Evolutionary conservation across 2,797 vertebrate species (phyloP).

Genomic region (Podargus strigoides): DNA sequence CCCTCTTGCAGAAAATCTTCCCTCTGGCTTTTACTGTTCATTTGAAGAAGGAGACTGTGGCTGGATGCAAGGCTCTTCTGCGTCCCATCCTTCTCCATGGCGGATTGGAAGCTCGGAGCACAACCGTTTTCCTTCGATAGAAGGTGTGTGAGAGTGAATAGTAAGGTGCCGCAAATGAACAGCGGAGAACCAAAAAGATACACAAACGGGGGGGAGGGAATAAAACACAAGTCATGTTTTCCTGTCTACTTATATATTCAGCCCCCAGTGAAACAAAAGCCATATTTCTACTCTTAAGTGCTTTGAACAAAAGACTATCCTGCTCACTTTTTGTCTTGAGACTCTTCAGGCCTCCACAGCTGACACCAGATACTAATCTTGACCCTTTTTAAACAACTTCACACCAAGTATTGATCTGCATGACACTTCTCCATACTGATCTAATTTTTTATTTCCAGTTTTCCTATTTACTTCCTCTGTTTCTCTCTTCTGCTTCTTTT

Average conservation of each 20-base stretch:
- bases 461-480: background rate
- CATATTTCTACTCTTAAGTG: background rate
- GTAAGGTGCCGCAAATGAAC: background rate
- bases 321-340: background rate
- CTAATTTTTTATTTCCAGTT: background rate
- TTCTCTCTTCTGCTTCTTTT: background rate
- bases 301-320: background rate
- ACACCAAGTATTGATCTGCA: background rate
- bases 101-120: conserved; percentile 72
- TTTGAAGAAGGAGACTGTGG: conserved; percentile 90
- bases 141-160: conserved; percentile 63
- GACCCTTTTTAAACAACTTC: background rate
- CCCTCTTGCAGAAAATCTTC: conserved; percentile 81
- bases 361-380: background rate
- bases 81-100: conserved; percentile 75
- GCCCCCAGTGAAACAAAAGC: background rate
- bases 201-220: background rate
- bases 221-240: background rate
- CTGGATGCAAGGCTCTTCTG: conserved; percentile 77
- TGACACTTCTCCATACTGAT: background rate
- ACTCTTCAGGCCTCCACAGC: background rate
- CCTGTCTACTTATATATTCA: background rate
- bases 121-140: conserved; percentile 33
- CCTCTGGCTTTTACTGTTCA: conserved; percentile 90
- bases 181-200: background rate